phyloP scores from a whole-genome alignment of 2,797 vertebrate genomes.

The Rhinichthys osculus region DNA sequence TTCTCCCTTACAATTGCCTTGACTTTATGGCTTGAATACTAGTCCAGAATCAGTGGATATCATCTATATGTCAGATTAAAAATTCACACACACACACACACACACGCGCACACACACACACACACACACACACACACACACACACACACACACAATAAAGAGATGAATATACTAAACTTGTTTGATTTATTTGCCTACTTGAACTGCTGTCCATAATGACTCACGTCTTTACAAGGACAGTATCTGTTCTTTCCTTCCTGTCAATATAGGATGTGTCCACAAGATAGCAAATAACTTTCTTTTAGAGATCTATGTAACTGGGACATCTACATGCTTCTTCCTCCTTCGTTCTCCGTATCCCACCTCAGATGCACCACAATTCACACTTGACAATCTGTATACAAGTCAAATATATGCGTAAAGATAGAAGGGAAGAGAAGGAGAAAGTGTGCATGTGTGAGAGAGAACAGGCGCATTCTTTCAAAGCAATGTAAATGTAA shows the following conservation, averaged over 20 bases:
- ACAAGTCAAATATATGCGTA: not conserved
- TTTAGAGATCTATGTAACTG: not conserved
- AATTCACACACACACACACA: not conserved
- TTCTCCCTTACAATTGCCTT: conserved; percentile 22
- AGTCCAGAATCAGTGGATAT: not conserved
- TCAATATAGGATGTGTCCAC: not conserved
- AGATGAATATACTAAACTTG: not conserved
- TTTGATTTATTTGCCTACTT: conserved; percentile 42
- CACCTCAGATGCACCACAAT: conserved; percentile 23
- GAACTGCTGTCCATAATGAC: conserved; percentile 27
- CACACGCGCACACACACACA: not conserved
- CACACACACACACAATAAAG: conserved; percentile 24
- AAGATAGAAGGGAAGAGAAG: conserved; percentile 7
- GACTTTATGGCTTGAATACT: not conserved
- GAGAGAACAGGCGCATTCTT: conserved; percentile 67
- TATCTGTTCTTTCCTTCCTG: not conserved
- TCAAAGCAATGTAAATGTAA: conserved; percentile 81
- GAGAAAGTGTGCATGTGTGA: conserved; percentile 37
- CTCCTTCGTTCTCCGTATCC: conserved; percentile 16
- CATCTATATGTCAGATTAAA: not conserved
- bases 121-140: too few relatives aligned
- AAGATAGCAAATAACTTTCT: not conserved
- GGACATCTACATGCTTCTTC: conserved; percentile 23
- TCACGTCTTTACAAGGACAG: not conserved
- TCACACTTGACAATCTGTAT: conserved; percentile 24